Conservation (phyloP, 2,113 vertebrate species). For the Podilymbus podiceps region DNA sequence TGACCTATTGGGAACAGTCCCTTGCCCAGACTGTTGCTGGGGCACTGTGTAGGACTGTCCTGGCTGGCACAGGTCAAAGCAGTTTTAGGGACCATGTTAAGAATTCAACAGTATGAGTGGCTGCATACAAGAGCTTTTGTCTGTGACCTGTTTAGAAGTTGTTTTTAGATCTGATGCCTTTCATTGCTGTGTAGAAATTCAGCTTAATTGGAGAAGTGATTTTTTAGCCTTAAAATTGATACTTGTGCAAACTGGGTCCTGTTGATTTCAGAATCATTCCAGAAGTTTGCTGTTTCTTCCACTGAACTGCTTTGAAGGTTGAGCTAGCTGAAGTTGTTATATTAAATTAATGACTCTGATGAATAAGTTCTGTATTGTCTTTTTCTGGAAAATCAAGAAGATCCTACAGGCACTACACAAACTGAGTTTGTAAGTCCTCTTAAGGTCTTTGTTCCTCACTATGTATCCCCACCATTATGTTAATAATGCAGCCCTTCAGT, state of each 20-base stretch:
- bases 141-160: not conserved
- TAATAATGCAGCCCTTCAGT: not conserved
- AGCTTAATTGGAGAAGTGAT: not conserved
- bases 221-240: not conserved
- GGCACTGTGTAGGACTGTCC: too few species aligned
- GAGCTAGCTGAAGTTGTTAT: not conserved
- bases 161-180: not conserved
- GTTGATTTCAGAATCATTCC: not conserved
- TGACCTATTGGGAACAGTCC: not conserved
- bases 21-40: not conserved
- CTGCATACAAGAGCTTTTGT: not conserved
- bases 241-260: not conserved
- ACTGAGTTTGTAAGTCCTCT: not conserved
- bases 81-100: not conserved
- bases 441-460: not conserved
- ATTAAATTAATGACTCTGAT: not conserved
- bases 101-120: not conserved
- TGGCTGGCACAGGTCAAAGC: not conserved
- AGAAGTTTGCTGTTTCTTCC: not conserved
- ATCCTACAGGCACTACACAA: not conserved
- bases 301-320: not conserved
- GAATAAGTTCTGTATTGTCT: not conserved
- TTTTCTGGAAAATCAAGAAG: not conserved
- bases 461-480: not conserved
- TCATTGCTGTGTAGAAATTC: not conserved